Evolutionary conservation across 1,140 invertebrate species (phyloP), one percentile per base, ranked within the genome.

Genomic region (Drosophila ogumai): DNA sequence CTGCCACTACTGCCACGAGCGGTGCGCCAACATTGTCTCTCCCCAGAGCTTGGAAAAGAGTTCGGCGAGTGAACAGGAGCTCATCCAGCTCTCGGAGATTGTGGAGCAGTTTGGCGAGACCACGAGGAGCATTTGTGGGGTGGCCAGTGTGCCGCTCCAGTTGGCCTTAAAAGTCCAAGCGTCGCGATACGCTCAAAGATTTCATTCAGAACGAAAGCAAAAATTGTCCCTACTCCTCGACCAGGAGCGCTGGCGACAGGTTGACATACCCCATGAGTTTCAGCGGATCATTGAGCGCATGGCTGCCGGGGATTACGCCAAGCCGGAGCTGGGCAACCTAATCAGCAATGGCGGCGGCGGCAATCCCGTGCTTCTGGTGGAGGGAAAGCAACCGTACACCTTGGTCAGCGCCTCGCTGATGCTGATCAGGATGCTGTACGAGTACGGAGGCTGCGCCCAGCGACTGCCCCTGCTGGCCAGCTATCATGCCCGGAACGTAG

Each of bases 1-100:
- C 28, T 98, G 97, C 92, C 96, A 99, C 93, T 98, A 98, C 93
- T 97, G 97, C 73, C 97, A 98, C 93, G 98, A 99, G 91, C 94
- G 96, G 75, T 96, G 97, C 93, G 97, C 97, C 64, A 97, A 97
- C 93, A 93, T 98, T 44, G 94, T 98, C 41, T 95, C 96, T 36
- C 95, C 96, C 55, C 95, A 96, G 93, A 95, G 95, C 58, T 93
- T 93, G 57, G 96, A 96, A 77, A 95, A 95, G 67, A 94, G 95
- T 77, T 93, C 94, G 63, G 93, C 93, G 13, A 96, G 95, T 10
- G 94, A 97, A 41, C 92, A 94, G 79, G 96, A 99, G 92, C 96
- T 99, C 87, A 95, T 96, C 40, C 94, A 95, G 84, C 92, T 99
- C 38, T 95, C 96, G 0, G 94, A 94, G 71, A 95, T 96, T 76